These are phyloP conservation scores for Perizoma affinitatum DNA, from an alignment of 2,888 invertebrate genomes.

Conservation along the genomic window DNA sequence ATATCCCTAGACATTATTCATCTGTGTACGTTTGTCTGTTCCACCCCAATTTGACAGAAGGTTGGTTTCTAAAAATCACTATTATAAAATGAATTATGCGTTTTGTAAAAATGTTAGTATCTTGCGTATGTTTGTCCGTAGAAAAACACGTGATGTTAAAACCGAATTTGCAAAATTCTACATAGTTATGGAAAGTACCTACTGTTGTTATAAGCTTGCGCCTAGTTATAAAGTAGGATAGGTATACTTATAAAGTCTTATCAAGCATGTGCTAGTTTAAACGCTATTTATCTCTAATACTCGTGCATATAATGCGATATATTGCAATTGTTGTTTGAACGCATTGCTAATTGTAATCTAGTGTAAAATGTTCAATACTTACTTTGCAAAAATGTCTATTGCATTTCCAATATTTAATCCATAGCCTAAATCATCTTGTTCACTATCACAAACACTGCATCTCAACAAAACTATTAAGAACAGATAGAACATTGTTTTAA, in stretches of 20 bases:
- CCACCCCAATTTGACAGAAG: too few species aligned
- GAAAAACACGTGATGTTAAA: too few species aligned
- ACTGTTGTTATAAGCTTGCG: background rate
- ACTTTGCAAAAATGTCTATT: constrained; percentile 79
- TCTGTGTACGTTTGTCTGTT: too few species aligned
- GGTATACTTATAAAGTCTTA: constrained; percentile 1
- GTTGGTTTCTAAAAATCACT: too few species aligned
- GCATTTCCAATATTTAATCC: constrained; percentile 72
- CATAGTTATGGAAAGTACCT: constrained; percentile 1
- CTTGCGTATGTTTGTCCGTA: too few species aligned
- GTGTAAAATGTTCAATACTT: constrained; percentile 45
- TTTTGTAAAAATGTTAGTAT: too few species aligned
- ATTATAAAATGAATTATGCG: too few species aligned
- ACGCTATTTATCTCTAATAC: constrained; percentile 13
- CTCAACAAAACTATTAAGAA: constrained; percentile 52
- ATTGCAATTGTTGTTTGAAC: background rate
- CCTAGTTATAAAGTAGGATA: background rate
- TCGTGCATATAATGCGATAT: constrained; percentile 4
- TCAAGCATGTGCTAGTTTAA: constrained; percentile 21
- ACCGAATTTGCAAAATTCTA: too few species aligned
- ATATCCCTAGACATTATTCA: too few species aligned
- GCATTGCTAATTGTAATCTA: constrained; percentile 5
- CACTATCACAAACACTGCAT: constrained; percentile 56
- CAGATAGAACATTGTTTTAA: constrained; percentile 40
- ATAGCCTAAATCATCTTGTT: constrained; percentile 67